Evolutionary conservation across 2,888 invertebrate species (phyloP), one percentile per base, ranked within the genome.

Genomic region (Eilema depressum): DNA sequence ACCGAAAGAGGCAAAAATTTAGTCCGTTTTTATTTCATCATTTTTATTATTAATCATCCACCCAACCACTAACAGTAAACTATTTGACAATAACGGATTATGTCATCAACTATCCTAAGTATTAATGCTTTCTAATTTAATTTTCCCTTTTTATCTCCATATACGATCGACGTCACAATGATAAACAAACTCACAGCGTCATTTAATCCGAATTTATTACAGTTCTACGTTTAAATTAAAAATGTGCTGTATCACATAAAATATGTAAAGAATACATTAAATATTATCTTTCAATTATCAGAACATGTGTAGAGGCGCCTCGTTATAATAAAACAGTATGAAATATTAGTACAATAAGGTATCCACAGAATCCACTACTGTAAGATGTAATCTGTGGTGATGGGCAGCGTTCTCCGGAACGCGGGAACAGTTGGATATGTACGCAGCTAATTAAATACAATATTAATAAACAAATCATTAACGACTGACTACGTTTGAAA

Each of bases 391-490:
- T 87, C 87, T 80, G 76, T 77, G 73, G 78, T 77, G 70, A 74
- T 66, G 76, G 73, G 81, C 63, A 61, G 69, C 69, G 68, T 47
- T 80, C 83, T 87, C 86, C 85, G 86, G 30, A 56, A 57, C 66
- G 66, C 81, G 85, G 83, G 82, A 69, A 68, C 65, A 62, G 67
- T 62, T 70, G 68, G 61, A 66, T 26, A 63, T 70, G 57, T 53
- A 72, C 78, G 82, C 75, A 77, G 76, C 81, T 89, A 90, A 91
- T 91, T 89, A 88, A 83, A 83, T 86, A 89, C 86, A 89, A 88
- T 87, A 88, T 89, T 90, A 89, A 89, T 91, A 91, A 90, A 89
- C 88, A 88, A 89, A 87, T 88, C 87, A 90, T 91, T 91, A 88
- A 84, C 83, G 83, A 83, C 79, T 80, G 71, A 66, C 75, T 75